These are phyloP conservation scores for Drosophila sordidula DNA, from an alignment of 2,888 invertebrate species.

Conservation along the genomic window DNA sequence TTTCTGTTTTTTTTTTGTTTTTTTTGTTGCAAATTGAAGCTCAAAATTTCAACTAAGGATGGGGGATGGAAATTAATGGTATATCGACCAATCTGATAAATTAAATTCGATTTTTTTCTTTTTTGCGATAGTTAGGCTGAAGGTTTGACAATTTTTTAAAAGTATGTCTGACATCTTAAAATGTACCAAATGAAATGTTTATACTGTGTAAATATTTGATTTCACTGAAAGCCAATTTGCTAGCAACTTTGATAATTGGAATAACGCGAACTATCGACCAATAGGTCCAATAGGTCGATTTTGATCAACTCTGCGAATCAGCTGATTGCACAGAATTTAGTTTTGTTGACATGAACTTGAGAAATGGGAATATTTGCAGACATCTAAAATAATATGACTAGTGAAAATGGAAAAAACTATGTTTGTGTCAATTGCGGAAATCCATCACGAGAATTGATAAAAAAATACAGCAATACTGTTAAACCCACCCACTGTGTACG, in stretches of 20 bases:
- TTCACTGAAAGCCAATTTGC: not conserved
- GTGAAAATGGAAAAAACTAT: constrained; percentile 47
- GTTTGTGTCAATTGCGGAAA: constrained; percentile 90
- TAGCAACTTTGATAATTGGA: not conserved
- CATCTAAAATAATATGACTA: constrained; percentile 28
- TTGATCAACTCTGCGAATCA: constrained; percentile 8
- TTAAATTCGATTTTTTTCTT: constrained; percentile 31
- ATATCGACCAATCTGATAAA: constrained; percentile 41
- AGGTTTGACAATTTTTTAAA: constrained; percentile 44
- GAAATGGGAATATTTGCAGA: not conserved
- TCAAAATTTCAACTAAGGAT: constrained; percentile 53
- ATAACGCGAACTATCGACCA: constrained; percentile 2
- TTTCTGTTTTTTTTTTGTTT: constrained; percentile 20
- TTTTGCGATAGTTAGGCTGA: constrained; percentile 35
- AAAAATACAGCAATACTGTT: constrained; percentile 89
- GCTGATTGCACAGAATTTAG: constrained; percentile 25
- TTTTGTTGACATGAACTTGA: constrained; percentile 2
- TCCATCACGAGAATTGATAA: constrained; percentile 87
- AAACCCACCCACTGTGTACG: constrained; percentile 92
- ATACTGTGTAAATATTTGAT: not conserved
- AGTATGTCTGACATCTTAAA: constrained; percentile 29
- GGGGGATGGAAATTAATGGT: constrained; percentile 21
- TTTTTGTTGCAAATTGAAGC: constrained; percentile 57
- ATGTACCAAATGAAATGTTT: constrained; percentile 5
- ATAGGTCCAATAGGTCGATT: not conserved